Conservation (phyloP, 2,888 invertebrate genomes). For the Steinernema carpocapsae region DNA sequence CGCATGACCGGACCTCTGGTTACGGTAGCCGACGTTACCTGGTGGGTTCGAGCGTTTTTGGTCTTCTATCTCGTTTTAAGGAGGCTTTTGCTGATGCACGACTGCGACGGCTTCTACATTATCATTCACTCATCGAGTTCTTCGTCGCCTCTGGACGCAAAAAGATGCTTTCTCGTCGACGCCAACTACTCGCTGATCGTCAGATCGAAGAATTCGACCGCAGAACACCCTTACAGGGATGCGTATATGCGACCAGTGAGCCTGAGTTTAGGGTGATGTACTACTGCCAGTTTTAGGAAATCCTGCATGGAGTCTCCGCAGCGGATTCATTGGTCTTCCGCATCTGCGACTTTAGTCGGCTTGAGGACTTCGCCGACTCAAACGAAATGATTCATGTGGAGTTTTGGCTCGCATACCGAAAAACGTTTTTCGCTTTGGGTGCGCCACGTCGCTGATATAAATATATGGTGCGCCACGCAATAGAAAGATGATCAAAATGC, state of each 20-base stretch:
- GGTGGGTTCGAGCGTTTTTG: background rate
- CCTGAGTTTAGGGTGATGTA: background rate
- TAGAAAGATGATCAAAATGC: no score
- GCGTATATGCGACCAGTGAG: constrained; percentile 4
- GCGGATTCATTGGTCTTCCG: background rate
- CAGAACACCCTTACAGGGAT: background rate
- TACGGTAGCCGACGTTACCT: background rate
- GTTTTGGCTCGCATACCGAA: constrained; percentile 29
- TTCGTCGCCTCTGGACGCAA: background rate
- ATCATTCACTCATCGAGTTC: background rate
- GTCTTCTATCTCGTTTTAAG: background rate
- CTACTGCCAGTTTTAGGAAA: background rate
- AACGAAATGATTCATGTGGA: constrained; percentile 2
- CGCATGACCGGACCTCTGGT: background rate
- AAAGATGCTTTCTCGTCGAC: constrained; percentile 8
- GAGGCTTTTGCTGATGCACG: background rate
- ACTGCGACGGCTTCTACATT: constrained; percentile 12
- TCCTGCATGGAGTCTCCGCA: background rate
- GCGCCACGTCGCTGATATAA: background rate
- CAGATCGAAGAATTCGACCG: background rate
- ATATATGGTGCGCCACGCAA: no score
- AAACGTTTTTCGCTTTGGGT: background rate
- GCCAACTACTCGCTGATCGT: constrained; percentile 13
- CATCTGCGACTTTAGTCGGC: background rate
- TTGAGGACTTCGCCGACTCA: constrained; percentile 4